Evolutionary conservation across 1,140 invertebrate species (phyloP), one percentile per base, ranked within the genome.

Genomic region (Megalonaias nervosa): DNA sequence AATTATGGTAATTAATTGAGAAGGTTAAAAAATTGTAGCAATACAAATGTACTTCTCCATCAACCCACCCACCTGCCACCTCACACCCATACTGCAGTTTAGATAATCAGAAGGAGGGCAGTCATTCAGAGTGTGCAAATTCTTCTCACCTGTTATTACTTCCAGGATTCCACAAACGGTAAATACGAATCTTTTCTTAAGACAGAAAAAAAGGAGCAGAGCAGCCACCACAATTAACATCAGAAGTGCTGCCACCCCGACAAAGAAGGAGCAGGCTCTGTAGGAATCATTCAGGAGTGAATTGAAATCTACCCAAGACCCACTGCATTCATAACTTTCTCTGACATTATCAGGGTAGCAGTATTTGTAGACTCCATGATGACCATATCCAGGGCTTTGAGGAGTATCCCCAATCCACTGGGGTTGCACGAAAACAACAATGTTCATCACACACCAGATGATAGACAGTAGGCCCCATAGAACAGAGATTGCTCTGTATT

Each of bases 401-500:
- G 94, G 86, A 0, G 93, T 90, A 87, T 93, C 93, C 93, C 97
- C 86, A 94, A 95, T 96, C 93, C 98, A 99, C 91, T 99, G 97
- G 13, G 97, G 97, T 74, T 98, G 98, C 21, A 98, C 94, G 89
- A 99, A 98, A 1, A 97, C 95, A n/a, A 99, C 97, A 76, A 97
- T 94, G 74, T 95, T 95, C 84, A 99, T 97, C 83, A 99, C 98
- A 72, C 96, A 96, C 91, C 98, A 99, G 91, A 97, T 99, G 86
- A 99, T 96, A 68, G 97, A 92, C 88, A 99, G 98, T 82, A 99
- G 95, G 21, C 95, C 97, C 98, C 98, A 99, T 62, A 99, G 92
- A 17, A 99, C 97, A 67, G 96, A 97, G 69, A 99, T 97, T 61
- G 97, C 97, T 82, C 97, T 97, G 72, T 86, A 86, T 61, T 86